Evolutionary conservation across 2,888 invertebrate genomes (phyloP), one percentile per base, ranked within the genome.

Genomic region (Tinea pellionella): DNA sequence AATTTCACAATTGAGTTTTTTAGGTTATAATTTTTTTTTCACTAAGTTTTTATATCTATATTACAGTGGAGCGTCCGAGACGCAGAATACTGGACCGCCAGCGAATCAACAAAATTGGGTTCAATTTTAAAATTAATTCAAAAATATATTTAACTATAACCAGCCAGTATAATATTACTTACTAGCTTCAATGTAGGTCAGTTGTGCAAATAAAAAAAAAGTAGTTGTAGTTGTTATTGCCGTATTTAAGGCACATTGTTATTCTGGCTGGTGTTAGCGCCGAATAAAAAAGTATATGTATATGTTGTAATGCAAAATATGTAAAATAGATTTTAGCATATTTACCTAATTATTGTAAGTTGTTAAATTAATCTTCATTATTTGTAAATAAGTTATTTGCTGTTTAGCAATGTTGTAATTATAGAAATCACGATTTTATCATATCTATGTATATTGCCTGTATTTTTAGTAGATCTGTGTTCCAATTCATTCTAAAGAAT

Each of bases 51-150:
- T 59, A 3, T 61, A 37, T 61, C 61, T 43, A 47, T 8, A 15
- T 69, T 72, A 57, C 78, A 85, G 86, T 64, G 72, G 18, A 13
- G 4, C 30, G 15, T 13, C 41, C 29, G 59, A 29, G 13, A 29
- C 43, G n/a, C 24, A 15, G 47, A 59, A 47, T 16, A 18, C 42
- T 32, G 57, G 57, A 30, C 59, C 86, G 42, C 83, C 85, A 61
- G 84, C 77, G 15, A 86, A 73, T 61, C 87, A 86, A 65, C 85
- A 85, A 65, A 82, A 87, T 65, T 87, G 87, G 87, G 87, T 87
- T 62, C 87, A 87, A 69, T 87, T 87, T 70, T 87, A 55, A 61
- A 57, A 0, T 30, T 16, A 18, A 15, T 16, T 8, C n/a, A 2
- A 16, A 4, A 2, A 41, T 13, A 13, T 15, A 47, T 16, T 16